Percentiles rank a stretch among this genome's conserved stretches.
These are phyloP conservation scores for Leptobrachium ailaonicum DNA, from an alignment of 2,113 vertebrate species.

Conservation along the genomic window DNA sequence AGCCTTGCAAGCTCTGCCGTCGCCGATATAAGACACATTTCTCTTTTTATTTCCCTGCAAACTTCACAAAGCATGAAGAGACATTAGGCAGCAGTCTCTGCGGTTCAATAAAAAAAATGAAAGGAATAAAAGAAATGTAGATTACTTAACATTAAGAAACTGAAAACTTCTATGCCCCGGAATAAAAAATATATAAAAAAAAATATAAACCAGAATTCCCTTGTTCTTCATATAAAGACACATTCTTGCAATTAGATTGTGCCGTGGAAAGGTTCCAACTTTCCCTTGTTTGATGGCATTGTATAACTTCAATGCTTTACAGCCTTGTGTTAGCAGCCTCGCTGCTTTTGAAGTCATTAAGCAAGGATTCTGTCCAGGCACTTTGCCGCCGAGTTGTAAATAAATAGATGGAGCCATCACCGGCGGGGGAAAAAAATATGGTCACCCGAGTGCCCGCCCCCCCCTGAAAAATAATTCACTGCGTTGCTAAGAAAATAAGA, in stretches of 20 bases:
- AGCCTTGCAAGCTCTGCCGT: neutral
- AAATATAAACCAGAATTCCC: conserved; percentile 22
- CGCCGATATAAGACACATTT: conserved; percentile 6
- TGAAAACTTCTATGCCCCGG: conserved; percentile 14
- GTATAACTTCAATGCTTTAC: conserved; percentile 50
- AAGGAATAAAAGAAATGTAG: conserved; percentile 25
- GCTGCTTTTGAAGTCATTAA: conserved; percentile 61
- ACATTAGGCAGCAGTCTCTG: conserved; percentile 25
- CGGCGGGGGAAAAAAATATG: conserved; percentile 36
- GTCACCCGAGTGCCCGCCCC: conserved; percentile 36
- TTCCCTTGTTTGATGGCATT: conserved; percentile 54
- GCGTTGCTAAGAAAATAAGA: neutral
- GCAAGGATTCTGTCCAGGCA: conserved; percentile 50
- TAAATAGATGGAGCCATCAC: conserved; percentile 51
- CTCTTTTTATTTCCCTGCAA: conserved; percentile 26
- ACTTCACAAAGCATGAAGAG: conserved; percentile 30
- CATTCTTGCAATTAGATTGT: conserved; percentile 55
- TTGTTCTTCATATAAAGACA: conserved; percentile 45
- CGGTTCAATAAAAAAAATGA: conserved; percentile 30
- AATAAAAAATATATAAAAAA: conserved; percentile 19
- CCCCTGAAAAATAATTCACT: conserved; percentile 28
- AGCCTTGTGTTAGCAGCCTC: conserved; percentile 51
- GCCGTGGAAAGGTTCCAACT: conserved; percentile 54
- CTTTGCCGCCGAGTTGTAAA: conserved; percentile 53
- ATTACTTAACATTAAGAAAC: conserved; percentile 39